Evolutionary conservation across 2,888 invertebrate species (phyloP), one percentile per base, ranked within the genome.

Genomic region (Pseudococcus jackbeardsleyi): DNA sequence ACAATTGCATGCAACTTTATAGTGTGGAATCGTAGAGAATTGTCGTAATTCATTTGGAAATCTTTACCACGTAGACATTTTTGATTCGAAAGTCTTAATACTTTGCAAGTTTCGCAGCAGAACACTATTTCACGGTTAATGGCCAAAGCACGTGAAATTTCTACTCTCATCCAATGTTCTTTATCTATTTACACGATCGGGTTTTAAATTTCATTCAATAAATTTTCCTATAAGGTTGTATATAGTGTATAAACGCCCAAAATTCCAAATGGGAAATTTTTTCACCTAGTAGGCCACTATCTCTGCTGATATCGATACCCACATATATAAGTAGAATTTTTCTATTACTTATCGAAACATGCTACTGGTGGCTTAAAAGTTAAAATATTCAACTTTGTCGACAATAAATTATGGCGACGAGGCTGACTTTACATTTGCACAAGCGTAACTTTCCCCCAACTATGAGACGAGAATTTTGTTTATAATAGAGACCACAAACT

Each of bases 41-140:
- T 26, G 33, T 72, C 33, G 72, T 72, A 72, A 72, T 72, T 72
- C 72, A 72, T 72, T 72, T 72, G 72, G 33, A 72, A 72, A 72
- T 72, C 72, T 72, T 72, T 72, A 72, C 72, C 72, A 72, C 8
- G 26, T 26, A 72, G 72, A 72, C 72, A 72, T 72, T 26, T 72
- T 72, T 72, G 72, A 72, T 72, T 72, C 72, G 72, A 72, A 72
- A 72, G 26, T 72, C 72, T 72, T 72, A 33, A 33, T 72, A 72
- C 72, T 72, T 72, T 15, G 72, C 22, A 33, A 72, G 72, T 72
- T 72, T 72, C 72, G 6, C 33, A 72, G 0, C 33, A 33, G 7
- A 33, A 72, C 33, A 17, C 33, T 72, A 72, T 72, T 72, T 72
- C 72, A 72, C 72, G 17, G 6, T 39, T 68, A 68, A 68, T 68